phyloP scores from a whole-genome alignment of 2,797 vertebrate species.

The Stomatorhinus walkeri region DNA sequence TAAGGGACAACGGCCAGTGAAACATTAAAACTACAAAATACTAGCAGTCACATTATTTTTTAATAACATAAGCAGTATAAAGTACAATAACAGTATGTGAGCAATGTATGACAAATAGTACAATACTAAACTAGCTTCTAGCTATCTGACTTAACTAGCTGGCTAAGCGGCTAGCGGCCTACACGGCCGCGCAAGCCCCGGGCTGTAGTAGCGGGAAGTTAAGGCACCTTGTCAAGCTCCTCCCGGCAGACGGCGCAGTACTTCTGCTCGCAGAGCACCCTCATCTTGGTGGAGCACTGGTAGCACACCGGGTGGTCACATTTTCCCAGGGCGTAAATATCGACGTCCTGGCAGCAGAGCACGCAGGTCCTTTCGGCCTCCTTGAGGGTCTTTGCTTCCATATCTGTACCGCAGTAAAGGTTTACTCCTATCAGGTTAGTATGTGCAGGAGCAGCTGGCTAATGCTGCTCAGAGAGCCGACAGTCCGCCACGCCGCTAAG shows the following conservation, averaged over 20 bases:
- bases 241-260: constrained; percentile 98
- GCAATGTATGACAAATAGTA: neutral
- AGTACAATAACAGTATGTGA: neutral
- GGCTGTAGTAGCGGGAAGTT: neutral
- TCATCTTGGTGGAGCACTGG: constrained; percentile 95
- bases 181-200: neutral
- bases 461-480: neutral
- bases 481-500: neutral
- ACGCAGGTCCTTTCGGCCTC: constrained; percentile 76
- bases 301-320: constrained; percentile 96
- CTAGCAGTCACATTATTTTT: neutral
- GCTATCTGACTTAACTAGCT: neutral
- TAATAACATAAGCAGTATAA: neutral
- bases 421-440: neutral
- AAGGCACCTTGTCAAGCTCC: constrained; percentile 83
- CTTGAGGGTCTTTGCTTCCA: constrained; percentile 55
- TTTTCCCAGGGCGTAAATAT: constrained; percentile 85
- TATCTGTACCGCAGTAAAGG: constrained; percentile 25
- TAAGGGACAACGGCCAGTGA: neutral
- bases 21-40: neutral
- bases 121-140: neutral
- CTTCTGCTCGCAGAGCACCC: constrained; percentile 88
- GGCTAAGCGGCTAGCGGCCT: neutral
- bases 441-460: neutral
- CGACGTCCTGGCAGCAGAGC: constrained; percentile 88